Evolutionary conservation across 2,888 invertebrate species (phyloP).

Genomic region (Penaeus monodon): DNA sequence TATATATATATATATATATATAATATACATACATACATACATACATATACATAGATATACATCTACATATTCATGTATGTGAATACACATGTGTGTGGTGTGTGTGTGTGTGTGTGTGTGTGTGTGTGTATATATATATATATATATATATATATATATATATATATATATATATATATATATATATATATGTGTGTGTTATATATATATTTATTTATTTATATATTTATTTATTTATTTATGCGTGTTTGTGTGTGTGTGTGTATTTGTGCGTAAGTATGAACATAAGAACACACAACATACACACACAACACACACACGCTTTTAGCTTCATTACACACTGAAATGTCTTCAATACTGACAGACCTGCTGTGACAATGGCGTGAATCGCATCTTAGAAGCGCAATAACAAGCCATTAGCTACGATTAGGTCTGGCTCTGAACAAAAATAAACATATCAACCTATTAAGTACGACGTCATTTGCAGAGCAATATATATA

Average conservation of each 20-base stretch:
- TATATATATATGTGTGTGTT: background rate
- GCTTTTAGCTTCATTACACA: too few species aligned
- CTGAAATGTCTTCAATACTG: too few species aligned
- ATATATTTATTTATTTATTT: background rate
- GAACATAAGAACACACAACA: too few species aligned
- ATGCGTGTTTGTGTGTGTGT: background rate
- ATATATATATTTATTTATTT: background rate
- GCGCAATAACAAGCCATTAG: too few species aligned
- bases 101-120: too few species aligned
- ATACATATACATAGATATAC: background rate
- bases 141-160: background rate
- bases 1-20: background rate
- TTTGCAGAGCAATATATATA: too few species aligned
- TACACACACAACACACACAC: too few species aligned
- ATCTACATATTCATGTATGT: background rate
- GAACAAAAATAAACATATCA: too few species aligned
- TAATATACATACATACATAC: background rate
- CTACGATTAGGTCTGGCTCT: too few species aligned
- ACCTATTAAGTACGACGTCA: too few species aligned
- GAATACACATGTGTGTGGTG: background rate
- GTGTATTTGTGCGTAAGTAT: background rate
- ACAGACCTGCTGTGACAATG: too few species aligned
- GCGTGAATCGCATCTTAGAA: too few species aligned
- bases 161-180: background rate
- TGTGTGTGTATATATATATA: background rate